Percentiles rank a stretch among this genome's conserved stretches.
Conservation (phyloP, 2,888 invertebrate genomes). For the Sicus ferrugineus region DNA sequence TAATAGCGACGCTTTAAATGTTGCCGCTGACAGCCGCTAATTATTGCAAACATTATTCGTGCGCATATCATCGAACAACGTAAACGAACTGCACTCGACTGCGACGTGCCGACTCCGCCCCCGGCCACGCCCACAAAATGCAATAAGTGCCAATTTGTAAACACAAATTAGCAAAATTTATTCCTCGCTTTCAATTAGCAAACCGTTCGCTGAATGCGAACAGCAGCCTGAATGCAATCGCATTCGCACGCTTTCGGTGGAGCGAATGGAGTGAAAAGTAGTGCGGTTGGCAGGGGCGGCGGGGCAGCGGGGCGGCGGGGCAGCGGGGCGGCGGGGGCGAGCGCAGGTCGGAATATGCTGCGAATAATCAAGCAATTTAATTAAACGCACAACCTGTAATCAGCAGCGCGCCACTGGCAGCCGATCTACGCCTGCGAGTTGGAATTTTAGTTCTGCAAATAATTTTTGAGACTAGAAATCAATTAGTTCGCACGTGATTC, state of each 20-base stretch:
- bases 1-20: background rate
- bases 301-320: background rate
- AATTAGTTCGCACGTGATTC: background rate
- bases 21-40: slow-evolving; percentile 5
- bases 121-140: slow-evolving; percentile 7
- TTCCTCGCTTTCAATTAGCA: slow-evolving; percentile 23
- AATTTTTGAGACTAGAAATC: background rate
- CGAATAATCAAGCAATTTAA: background rate
- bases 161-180: slow-evolving; percentile 25
- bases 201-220: too few species aligned
- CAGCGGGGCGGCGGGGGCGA: background rate
- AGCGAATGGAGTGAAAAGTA: background rate
- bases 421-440: too few species aligned
- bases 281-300: background rate
- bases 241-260: too few species aligned
- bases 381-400: background rate
- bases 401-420: too few species aligned
- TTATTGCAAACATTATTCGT: slow-evolving; percentile 8
- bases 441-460: too few species aligned
- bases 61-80: background rate
- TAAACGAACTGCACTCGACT: background rate
- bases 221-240: too few species aligned
- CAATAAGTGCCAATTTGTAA: slow-evolving; percentile 22
- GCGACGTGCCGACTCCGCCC: background rate
- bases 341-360: background rate